Evolutionary conservation across 2,797 vertebrate genomes (phyloP).

Genomic region (Melanotaenia maccullochi): DNA sequence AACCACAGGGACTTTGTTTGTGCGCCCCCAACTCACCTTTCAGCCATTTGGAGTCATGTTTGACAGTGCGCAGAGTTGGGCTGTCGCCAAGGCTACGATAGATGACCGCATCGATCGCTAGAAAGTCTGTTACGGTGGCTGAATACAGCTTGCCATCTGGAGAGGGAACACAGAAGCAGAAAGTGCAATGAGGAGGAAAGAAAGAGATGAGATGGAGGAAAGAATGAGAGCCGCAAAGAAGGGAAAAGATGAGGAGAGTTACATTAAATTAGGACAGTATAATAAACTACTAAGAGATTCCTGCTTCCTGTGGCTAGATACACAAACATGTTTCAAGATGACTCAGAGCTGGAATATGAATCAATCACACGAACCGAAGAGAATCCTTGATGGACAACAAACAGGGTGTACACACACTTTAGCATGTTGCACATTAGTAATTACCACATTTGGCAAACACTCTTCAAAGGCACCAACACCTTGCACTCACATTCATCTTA

Average conservation of each 20-base stretch:
- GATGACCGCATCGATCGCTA: constrained; percentile 98
- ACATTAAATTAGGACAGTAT: constrained; percentile 43
- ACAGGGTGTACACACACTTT: constrained; percentile 47
- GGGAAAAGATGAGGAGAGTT: constrained; percentile 48
- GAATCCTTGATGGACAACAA: constrained; percentile 58
- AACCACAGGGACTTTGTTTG: constrained; percentile 40
- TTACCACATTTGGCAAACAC: constrained; percentile 47
- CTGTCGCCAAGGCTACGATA: constrained; percentile 99
- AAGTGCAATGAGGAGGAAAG: constrained; percentile 47
- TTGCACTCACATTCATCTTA: constrained; percentile 11
- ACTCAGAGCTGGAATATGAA: constrained; percentile 50
- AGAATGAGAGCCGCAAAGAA: constrained; percentile 23
- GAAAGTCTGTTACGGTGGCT: constrained; percentile 98
- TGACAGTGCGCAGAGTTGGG: constrained; percentile 96
- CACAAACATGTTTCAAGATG: constrained; percentile 52
- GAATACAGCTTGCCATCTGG: constrained; percentile 98
- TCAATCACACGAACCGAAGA: constrained; percentile 48
- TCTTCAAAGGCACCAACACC: constrained; percentile 43
- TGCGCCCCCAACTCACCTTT: constrained; percentile 88
- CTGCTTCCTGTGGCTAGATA: constrained; percentile 36
- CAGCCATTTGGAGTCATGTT: constrained; percentile 99
- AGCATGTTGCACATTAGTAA: constrained; percentile 61
- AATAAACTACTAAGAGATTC: constrained; percentile 48
- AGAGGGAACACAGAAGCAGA: constrained; percentile 51
- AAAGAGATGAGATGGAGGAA: constrained; percentile 25